A percentile compares a stretch with the other conserved stretches of the same genome.
Conservation (phyloP, 2,113 vertebrate genomes). For the Antigone vipio region DNA sequence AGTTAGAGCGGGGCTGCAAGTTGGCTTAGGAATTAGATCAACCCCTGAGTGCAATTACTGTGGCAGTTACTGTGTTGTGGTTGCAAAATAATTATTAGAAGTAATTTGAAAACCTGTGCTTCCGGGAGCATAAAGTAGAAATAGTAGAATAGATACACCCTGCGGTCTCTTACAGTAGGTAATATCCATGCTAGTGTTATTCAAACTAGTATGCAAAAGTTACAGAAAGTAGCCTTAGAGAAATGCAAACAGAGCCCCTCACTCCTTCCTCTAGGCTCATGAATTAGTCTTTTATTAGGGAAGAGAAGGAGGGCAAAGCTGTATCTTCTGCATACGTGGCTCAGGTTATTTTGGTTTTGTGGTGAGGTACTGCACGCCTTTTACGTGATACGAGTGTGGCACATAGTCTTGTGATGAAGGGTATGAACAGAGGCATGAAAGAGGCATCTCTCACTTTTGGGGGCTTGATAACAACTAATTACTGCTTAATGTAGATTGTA, state of each 20-base stretch:
- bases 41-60: background rate
- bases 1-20: background rate
- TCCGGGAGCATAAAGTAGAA: background rate
- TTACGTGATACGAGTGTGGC: rapidly evolving
- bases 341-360: background rate
- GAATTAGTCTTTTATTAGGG: background rate
- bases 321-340: background rate
- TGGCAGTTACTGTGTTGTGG: background rate
- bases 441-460: background rate
- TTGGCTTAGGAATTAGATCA: background rate
- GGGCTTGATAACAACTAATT: background rate
- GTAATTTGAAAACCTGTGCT: background rate
- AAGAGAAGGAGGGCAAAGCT: background rate
- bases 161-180: background rate
- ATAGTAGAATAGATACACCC: background rate
- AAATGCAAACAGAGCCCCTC: background rate
- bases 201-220: background rate
- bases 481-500: background rate
- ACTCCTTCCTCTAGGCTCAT: background rate
- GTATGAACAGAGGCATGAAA: rapidly evolving
- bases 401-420: rapidly evolving
- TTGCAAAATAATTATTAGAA: slow-evolving; percentile 2
- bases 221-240: background rate
- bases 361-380: background rate
- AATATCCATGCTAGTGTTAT: background rate